phyloP scores from a whole-genome alignment of 92 coral and sea anemone species.

The Phenganax marumi region DNA sequence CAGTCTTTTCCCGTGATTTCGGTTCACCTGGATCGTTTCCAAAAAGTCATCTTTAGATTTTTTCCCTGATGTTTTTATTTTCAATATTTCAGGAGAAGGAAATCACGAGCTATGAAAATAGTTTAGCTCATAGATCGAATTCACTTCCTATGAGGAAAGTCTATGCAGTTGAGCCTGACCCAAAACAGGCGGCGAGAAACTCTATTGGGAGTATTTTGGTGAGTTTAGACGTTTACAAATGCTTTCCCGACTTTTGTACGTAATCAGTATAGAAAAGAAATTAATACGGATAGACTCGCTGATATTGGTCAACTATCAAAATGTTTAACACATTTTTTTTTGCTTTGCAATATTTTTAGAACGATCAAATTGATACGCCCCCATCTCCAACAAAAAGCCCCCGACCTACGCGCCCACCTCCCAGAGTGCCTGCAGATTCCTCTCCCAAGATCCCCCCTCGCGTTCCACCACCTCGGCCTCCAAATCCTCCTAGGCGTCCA shows the following conservation, averaged over 20 bases:
- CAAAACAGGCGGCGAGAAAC: conserved; percentile 63
- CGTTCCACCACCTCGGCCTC: conserved; percentile 78
- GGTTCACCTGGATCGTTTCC: neutral
- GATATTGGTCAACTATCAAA: too few relatives aligned
- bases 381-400: conserved; percentile 35
- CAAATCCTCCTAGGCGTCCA: conserved; percentile 60
- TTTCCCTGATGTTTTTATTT: neutral
- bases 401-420: neutral
- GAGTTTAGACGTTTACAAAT: neutral
- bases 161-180: conserved; percentile 46
- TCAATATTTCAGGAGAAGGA: conserved; percentile 23
- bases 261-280: too few relatives aligned
- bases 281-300: too few relatives aligned
- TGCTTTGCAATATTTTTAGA: neutral
- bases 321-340: neutral
- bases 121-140: conserved; percentile 66
- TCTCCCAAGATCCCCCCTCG: conserved; percentile 54
- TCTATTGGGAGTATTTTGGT: conserved; percentile 63
- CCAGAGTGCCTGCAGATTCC: conserved; percentile 40
- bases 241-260: too few relatives aligned
- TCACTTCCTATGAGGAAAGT: conserved; percentile 66
- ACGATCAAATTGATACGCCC: conserved; percentile 46
- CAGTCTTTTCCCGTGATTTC: too few relatives aligned
- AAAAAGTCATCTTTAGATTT: neutral
- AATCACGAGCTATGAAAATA: conserved; percentile 56